Conservation (phyloP, 1,140 invertebrate genomes). For the Helicorthomorpha holstii region DNA sequence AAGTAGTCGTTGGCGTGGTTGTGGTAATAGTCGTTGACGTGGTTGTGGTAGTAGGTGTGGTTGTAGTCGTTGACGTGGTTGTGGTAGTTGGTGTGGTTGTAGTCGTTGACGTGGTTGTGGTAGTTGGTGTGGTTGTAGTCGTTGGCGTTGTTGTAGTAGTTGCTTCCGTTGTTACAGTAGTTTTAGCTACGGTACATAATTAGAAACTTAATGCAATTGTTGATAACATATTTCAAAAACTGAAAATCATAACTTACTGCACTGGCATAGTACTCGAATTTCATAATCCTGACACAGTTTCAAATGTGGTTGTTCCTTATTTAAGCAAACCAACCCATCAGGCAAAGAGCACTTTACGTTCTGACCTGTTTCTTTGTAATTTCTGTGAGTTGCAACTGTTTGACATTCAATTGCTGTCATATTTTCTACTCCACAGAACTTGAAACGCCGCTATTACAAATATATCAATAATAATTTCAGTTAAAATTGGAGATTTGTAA, state of each 20-base stretch:
- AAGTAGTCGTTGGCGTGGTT: too few species aligned
- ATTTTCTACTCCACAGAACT: slow-evolving; percentile 20
- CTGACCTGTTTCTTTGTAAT: slow-evolving; percentile 45
- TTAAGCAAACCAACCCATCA: slow-evolving; percentile 45
- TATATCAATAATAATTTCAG: not conserved
- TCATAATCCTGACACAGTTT: slow-evolving; percentile 42
- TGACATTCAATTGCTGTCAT: slow-evolving; percentile 59
- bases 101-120: too few species aligned
- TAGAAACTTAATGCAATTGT: too few species aligned
- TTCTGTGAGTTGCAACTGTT: slow-evolving; percentile 37
- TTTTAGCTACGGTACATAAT: too few species aligned
- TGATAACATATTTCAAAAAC: too few species aligned
- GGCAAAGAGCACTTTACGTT: slow-evolving; percentile 54
- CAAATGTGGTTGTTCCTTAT: slow-evolving; percentile 15
- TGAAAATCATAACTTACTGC: too few species aligned
- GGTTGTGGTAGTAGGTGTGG: too few species aligned
- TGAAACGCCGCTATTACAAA: not conserved
- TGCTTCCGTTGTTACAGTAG: too few species aligned
- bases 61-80: too few species aligned
- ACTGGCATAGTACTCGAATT: slow-evolving; percentile 48
- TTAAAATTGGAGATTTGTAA: not conserved
- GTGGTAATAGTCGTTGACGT: too few species aligned
- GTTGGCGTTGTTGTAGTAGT: slow-evolving; percentile 4
- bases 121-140: slow-evolving; percentile 2
- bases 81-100: slow-evolving; percentile 7